A percentile compares a stretch with the other conserved stretches of the same genome.
Conservation (phyloP, 2,797 vertebrate species). For the Tauraco hartlaubi region DNA sequence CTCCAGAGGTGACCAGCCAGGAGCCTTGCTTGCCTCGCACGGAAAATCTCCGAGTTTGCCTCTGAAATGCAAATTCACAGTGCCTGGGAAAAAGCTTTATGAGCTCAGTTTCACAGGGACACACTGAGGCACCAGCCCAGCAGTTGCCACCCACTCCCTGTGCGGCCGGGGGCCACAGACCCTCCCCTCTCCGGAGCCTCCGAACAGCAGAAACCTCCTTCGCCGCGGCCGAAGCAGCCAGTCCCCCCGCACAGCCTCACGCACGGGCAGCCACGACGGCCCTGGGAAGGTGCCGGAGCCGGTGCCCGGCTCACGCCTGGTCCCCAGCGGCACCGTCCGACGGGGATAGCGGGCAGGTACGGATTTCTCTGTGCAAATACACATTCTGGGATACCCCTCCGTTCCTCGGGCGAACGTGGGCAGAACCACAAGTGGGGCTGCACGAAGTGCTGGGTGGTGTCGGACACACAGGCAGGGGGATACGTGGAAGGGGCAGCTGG, state of each 20-base stretch:
- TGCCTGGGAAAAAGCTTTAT: not conserved
- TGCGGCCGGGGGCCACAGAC: not conserved
- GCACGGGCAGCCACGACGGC: fast-evolving
- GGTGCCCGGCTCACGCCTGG: too few relatives aligned
- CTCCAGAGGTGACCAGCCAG: not conserved
- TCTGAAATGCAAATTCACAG: not conserved
- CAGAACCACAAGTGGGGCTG: not conserved
- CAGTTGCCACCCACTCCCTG: not conserved
- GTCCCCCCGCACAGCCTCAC: fast-evolving
- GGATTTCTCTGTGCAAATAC: not conserved
- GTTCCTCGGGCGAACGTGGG: not conserved
- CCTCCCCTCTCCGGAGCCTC: not conserved
- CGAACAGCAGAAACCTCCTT: not conserved
- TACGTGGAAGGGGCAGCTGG: not conserved
- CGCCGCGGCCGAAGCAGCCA: fast-evolving
- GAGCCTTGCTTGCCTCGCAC: not conserved
- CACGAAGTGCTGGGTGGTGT: not conserved
- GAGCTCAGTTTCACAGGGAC: not conserved
- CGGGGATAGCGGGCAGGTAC: not conserved
- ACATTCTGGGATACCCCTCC: fast-evolving
- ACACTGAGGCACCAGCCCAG: too few relatives aligned
- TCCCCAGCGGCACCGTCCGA: fast-evolving
- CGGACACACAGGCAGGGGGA: not conserved
- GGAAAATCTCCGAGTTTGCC: not conserved
- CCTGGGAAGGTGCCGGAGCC: not conserved